Percentiles rank a stretch among this genome's conserved stretches.
Evolutionary conservation across 2,888 invertebrate species (phyloP).

Genomic region (Pelosia muscerda): DNA sequence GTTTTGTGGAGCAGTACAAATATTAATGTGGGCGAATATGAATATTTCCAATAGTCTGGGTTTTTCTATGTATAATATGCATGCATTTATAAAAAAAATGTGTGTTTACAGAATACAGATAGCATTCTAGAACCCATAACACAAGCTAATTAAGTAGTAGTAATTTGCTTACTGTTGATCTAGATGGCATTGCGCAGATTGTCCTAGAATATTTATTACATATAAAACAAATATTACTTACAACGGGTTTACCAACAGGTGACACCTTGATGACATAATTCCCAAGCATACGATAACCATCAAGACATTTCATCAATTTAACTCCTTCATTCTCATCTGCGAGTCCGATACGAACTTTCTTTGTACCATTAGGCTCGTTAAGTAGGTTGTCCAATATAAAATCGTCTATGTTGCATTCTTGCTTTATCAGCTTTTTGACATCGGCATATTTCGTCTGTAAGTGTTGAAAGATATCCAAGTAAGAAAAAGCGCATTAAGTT

Average conservation of each 20-base stretch:
- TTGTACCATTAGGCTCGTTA: slow-evolving; percentile 62
- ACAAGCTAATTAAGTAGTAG: too few species aligned
- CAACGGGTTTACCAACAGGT: slow-evolving; percentile 64
- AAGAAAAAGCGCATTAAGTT: neutral
- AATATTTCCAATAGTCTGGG: too few species aligned
- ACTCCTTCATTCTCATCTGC: slow-evolving; percentile 70
- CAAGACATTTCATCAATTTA: slow-evolving; percentile 69
- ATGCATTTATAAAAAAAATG: too few species aligned
- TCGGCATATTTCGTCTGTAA: slow-evolving; percentile 76
- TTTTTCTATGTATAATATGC: too few species aligned
- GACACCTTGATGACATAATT: slow-evolving; percentile 63
- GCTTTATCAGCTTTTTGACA: slow-evolving; percentile 69
- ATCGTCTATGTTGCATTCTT: slow-evolving; percentile 71
- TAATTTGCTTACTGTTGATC: too few species aligned
- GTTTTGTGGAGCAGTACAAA: too few species aligned
- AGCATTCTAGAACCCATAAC: too few species aligned
- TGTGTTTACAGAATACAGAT: too few species aligned
- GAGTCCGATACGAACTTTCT: slow-evolving; percentile 75
- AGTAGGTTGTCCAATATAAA: slow-evolving; percentile 75
- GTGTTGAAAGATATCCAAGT: neutral
- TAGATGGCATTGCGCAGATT: too few species aligned
- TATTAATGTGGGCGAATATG: too few species aligned
- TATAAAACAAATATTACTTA: slow-evolving; percentile 20
- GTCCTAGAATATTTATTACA: too few species aligned
- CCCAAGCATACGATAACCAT: slow-evolving; percentile 68